These are phyloP conservation scores for Catocala sponsa DNA, from an alignment of 2,888 invertebrate genomes.

Conservation along the genomic window DNA sequence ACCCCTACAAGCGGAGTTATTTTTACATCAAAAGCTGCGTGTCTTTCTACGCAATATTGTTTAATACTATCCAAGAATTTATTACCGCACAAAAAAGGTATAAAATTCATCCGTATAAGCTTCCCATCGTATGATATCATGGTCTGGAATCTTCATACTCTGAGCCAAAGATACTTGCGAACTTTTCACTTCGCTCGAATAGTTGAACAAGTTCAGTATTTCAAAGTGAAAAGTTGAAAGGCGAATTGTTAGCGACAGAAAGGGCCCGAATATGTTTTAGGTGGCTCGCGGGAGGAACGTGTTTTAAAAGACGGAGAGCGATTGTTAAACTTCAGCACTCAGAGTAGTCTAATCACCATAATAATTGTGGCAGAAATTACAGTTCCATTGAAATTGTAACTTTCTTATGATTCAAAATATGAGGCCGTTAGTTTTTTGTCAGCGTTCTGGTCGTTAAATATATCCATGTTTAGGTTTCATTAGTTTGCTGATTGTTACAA, in stretches of 20 bases:
- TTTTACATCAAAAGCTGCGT: slow-evolving; percentile 36
- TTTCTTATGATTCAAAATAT: no score
- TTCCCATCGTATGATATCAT: slow-evolving; percentile 33
- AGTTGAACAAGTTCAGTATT: slow-evolving; percentile 57
- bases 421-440: no score
- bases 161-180: slow-evolving; percentile 46
- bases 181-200: slow-evolving; percentile 59
- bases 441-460: no score
- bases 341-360: background rate
- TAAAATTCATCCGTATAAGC: slow-evolving; percentile 38
- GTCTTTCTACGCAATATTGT: slow-evolving; percentile 39
- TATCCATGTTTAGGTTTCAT: no score
- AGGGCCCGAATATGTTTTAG: slow-evolving; percentile 33
- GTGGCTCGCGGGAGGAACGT: slow-evolving; percentile 18
- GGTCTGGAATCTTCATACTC: slow-evolving; percentile 41
- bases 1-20: slow-evolving; percentile 21
- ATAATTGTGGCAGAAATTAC: background rate
- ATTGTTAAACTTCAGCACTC: slow-evolving; percentile 6
- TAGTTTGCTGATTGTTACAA: no score
- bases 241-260: slow-evolving; percentile 39
- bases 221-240: slow-evolving; percentile 57
- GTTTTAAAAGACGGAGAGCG: slow-evolving; percentile 4
- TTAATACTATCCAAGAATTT: slow-evolving; percentile 40
- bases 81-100: slow-evolving; percentile 42
- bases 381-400: no score